Evolutionary conservation across 2,888 invertebrate species (phyloP).

Genomic region (Cryptocephalus moraei): DNA sequence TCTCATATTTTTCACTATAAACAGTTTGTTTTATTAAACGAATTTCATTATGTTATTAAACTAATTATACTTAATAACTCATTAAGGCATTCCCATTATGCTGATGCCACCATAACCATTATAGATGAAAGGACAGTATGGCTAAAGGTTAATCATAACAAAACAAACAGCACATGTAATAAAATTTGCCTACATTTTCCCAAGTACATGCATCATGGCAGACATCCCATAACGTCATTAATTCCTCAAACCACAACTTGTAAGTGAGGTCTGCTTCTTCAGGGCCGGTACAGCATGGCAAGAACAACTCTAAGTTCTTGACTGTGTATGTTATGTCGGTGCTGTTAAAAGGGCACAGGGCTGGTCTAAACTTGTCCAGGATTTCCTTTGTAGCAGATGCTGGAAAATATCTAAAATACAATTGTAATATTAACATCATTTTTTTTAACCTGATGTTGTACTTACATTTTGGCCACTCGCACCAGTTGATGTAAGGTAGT

Average conservation of each 20-base stretch:
- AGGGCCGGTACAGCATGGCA: conserved; percentile 62
- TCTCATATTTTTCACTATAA: no score
- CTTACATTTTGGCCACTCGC: conserved; percentile 31
- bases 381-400: conserved; percentile 74
- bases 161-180: no score
- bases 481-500: conserved; percentile 27
- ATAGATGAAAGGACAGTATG: no score
- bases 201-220: conserved; percentile 64
- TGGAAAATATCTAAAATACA: conserved; percentile 52
- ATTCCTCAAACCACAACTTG: conserved; percentile 69
- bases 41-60: no score
- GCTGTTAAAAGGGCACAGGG: conserved; percentile 62
- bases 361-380: conserved; percentile 70
- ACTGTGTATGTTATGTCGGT: conserved; percentile 44
- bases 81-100: no score
- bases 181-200: conserved; percentile 44
- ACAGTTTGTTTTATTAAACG: no score
- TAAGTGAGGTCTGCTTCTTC: conserved; percentile 53
- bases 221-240: conserved; percentile 67
- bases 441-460: background rate
- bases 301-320: conserved; percentile 57
- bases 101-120: no score
- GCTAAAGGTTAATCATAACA: no score
- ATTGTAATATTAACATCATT: background rate
- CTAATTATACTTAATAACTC: no score